These are phyloP conservation scores for Chrysocyon brachyurus DNA, from an alignment of 2,797 vertebrate genomes.

Conservation along the genomic window DNA sequence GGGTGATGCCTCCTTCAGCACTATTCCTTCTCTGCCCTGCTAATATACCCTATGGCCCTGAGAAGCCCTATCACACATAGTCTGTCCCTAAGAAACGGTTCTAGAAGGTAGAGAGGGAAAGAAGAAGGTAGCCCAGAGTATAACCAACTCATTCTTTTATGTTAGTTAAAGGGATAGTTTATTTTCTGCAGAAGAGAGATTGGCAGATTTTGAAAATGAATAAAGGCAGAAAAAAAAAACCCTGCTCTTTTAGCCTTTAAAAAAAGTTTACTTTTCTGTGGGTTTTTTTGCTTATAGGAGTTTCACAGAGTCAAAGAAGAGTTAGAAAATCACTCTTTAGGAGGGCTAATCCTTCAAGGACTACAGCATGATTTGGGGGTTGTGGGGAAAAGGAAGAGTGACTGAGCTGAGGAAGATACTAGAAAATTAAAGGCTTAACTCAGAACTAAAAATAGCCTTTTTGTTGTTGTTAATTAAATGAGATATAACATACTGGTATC, in stretches of 20 bases:
- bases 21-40: not conserved
- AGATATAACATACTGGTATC: not conserved
- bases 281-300: not conserved
- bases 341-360: not conserved
- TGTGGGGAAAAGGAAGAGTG: not conserved
- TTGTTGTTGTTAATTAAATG: not conserved
- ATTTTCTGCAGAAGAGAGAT: conserved; percentile 45
- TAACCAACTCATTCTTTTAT: not conserved
- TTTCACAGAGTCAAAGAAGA: conserved; percentile 6
- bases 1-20: not conserved
- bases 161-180: not conserved
- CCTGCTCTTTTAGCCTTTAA: not conserved
- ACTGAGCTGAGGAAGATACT: not conserved
- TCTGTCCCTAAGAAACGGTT: not conserved
- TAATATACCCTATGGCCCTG: not conserved
- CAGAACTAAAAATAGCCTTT: not conserved
- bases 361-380: not conserved
- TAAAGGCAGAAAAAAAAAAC: not conserved
- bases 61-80: not conserved
- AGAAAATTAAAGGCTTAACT: conserved; percentile 7
- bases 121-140: not conserved
- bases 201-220: conserved; percentile 55
- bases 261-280: not conserved
- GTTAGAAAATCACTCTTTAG: not conserved
- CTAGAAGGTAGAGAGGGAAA: not conserved